These are phyloP conservation scores for Brenthis ino DNA, from an alignment of 2,888 invertebrate genomes.

Conservation along the genomic window DNA sequence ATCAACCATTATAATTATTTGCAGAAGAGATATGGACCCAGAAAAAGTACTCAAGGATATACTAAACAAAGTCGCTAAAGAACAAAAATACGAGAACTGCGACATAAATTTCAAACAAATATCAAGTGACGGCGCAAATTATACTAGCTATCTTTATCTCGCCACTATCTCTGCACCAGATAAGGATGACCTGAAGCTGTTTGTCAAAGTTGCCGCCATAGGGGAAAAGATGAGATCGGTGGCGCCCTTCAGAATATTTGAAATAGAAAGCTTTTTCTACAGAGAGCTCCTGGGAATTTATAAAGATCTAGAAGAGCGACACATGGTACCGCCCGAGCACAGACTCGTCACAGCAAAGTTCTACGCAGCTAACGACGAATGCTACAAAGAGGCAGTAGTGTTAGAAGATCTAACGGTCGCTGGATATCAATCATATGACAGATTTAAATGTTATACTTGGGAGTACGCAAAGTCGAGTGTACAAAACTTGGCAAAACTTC, in stretches of 20 bases:
- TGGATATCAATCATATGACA: slow-evolving; percentile 45
- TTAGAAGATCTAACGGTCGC: slow-evolving; percentile 47
- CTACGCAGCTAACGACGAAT: slow-evolving; percentile 39
- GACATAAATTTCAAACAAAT: slow-evolving; percentile 45
- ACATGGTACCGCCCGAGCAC: slow-evolving; percentile 43
- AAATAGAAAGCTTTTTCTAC: slow-evolving; percentile 45
- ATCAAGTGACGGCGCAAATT: slow-evolving; percentile 55
- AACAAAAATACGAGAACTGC: slow-evolving; percentile 45
- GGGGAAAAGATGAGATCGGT: slow-evolving; percentile 42
- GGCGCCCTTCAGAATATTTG: slow-evolving; percentile 34
- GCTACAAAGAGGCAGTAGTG: slow-evolving; percentile 44
- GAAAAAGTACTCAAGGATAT: slow-evolving; percentile 40
- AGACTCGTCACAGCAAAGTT: slow-evolving; percentile 44
- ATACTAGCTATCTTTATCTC: slow-evolving; percentile 50
- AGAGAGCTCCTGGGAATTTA: slow-evolving; percentile 41
- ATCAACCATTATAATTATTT: neutral
- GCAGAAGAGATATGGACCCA: slow-evolving; percentile 32
- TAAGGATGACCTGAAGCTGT: slow-evolving; percentile 42
- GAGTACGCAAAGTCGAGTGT: slow-evolving; percentile 49
- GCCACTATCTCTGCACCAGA: slow-evolving; percentile 44
- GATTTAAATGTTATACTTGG: slow-evolving; percentile 47
- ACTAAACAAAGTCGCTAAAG: slow-evolving; percentile 47
- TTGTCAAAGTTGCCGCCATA: slow-evolving; percentile 40
- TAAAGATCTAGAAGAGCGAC: slow-evolving; percentile 41
- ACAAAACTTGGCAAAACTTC: slow-evolving; percentile 51